Conservation (phyloP, 2,113 vertebrate genomes). For the Melanerpes formicivorus region DNA sequence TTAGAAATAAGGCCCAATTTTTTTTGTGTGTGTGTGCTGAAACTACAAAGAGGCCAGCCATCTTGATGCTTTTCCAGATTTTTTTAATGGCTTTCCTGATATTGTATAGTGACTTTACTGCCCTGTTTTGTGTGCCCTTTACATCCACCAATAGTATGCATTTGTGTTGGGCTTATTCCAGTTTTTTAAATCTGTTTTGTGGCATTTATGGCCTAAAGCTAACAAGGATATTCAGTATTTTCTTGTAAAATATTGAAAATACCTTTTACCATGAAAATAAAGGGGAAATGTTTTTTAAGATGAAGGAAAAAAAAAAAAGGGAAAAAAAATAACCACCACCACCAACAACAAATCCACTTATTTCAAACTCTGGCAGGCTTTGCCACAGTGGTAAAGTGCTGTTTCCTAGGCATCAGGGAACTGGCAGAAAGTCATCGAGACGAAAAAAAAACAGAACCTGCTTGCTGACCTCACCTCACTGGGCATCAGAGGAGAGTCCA, state of each 20-base stretch:
- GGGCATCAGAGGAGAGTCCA: background rate
- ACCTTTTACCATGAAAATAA: constrained; percentile 70
- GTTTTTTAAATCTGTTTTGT: constrained; percentile 80
- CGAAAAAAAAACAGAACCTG: background rate
- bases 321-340: background rate
- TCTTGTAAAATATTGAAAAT: constrained; percentile 79
- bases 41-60: constrained; percentile 83
- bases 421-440: background rate
- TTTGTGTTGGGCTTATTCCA: constrained; percentile 79
- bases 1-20: constrained; percentile 78
- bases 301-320: background rate
- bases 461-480: background rate
- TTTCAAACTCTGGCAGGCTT: constrained; percentile 8
- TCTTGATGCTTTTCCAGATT: constrained; percentile 82
- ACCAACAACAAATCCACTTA: background rate
- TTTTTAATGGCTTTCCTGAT: constrained; percentile 83
- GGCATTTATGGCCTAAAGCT: constrained; percentile 79
- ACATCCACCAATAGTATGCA: constrained; percentile 73
- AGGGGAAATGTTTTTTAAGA: constrained; percentile 72
- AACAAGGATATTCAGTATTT: constrained; percentile 78
- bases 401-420: background rate
- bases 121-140: constrained; percentile 72
- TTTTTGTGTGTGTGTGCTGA: constrained; percentile 52
- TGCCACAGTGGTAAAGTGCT: background rate
- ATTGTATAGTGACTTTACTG: constrained; percentile 83